Percentiles rank a stretch among this genome's conserved stretches.
Evolutionary conservation across 2,888 invertebrate species (phyloP).

Genomic region (Imbricaverruca yamaguchii): DNA sequence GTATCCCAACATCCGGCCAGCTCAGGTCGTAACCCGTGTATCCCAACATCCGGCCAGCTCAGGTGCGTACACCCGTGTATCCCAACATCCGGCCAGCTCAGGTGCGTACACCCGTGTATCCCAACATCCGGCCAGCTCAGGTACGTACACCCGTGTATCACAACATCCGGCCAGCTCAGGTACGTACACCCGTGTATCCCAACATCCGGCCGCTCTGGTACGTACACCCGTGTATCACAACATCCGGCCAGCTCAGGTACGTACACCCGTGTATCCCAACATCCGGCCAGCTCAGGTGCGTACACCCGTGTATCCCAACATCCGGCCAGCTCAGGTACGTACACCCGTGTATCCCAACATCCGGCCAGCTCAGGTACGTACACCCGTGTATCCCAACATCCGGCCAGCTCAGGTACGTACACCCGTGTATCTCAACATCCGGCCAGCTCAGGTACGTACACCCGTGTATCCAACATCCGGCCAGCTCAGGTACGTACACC

Average conservation of each 20-base stretch:
- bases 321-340: conserved; percentile 42
- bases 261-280: neutral
- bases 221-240: conserved; percentile 20
- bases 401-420: conserved; percentile 43
- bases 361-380: conserved; percentile 43
- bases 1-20: conserved; percentile 35
- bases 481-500: conserved; percentile 41
- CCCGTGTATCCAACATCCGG: conserved; percentile 27
- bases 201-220: conserved; percentile 41
- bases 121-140: conserved; percentile 39
- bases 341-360: too few relatives aligned
- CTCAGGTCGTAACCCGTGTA: conserved; percentile 39
- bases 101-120: conserved; percentile 37
- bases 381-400: too few relatives aligned
- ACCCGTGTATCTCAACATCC: too few relatives aligned
- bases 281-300: conserved; percentile 42
- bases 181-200: conserved; percentile 33
- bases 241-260: conserved; percentile 42
- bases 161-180: conserved; percentile 40
- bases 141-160: conserved; percentile 35
- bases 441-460: conserved; percentile 42
- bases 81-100: conserved; percentile 38
- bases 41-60: conserved; percentile 37
- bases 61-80: conserved; percentile 37
- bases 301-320: too few relatives aligned